Conservation (phyloP, 1,140 invertebrate genomes). For the Bursaphelenchus mucronatus region DNA sequence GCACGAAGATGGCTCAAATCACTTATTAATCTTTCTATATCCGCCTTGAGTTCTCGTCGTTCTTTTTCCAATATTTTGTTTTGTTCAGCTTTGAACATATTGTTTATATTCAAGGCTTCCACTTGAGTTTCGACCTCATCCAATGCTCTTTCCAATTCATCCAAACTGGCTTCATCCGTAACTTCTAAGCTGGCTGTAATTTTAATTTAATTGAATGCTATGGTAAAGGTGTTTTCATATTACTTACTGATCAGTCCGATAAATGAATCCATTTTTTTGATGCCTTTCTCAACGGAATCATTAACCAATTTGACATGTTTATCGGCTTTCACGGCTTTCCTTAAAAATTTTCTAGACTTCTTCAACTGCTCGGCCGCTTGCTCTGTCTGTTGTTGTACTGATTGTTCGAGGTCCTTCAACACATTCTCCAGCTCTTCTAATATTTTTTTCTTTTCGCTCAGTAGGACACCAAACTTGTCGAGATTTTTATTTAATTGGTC, state of each 20-base stretch:
- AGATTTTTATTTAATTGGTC: background rate
- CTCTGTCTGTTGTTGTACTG: background rate
- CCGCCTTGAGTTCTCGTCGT: background rate
- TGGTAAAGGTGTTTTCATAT: background rate
- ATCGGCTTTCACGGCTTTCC: background rate
- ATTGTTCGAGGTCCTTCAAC: background rate
- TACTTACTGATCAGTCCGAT: background rate
- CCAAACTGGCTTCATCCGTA: conserved; percentile 9
- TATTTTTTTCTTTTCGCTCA: background rate
- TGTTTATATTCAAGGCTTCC: background rate
- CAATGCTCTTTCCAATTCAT: conserved; percentile 25
- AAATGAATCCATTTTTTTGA: background rate
- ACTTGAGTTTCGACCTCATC: conserved; percentile 10
- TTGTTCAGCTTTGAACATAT: no score
- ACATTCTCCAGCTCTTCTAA: background rate
- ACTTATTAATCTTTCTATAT: conserved; percentile 1
- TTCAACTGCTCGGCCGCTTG: background rate
- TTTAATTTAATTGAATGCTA: background rate
- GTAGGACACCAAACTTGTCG: background rate
- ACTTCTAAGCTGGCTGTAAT: conserved; percentile 20
- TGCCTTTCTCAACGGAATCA: background rate
- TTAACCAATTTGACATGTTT: background rate
- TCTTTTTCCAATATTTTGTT: conserved; percentile 1
- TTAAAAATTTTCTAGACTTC: background rate
- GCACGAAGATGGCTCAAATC: conserved; percentile 18